Percentiles rank a stretch among this genome's conserved stretches.
Conservation (phyloP, 1,140 invertebrate species). For the Spodoptera litura region DNA sequence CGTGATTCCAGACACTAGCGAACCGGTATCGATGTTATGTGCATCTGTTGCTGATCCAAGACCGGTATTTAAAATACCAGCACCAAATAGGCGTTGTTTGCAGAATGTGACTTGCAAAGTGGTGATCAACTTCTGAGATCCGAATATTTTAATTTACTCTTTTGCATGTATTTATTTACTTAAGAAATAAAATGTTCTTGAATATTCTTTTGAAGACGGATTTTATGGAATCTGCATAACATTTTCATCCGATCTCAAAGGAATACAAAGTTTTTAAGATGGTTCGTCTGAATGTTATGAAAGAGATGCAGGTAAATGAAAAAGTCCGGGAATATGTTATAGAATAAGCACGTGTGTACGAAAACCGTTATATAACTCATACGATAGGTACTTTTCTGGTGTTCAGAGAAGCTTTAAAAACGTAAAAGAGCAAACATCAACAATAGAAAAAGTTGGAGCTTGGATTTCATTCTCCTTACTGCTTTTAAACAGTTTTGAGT, state of each 20-base stretch:
- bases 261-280: neutral
- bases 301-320: neutral
- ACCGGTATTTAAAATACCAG: slow-evolving; percentile 40
- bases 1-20: slow-evolving; percentile 29
- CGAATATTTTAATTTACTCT: neutral
- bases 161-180: too few relatives aligned
- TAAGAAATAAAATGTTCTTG: too few relatives aligned
- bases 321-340: too few relatives aligned
- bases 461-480: neutral
- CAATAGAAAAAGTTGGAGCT: neutral
- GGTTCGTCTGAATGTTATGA: neutral
- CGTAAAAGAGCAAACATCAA: slow-evolving; percentile 2
- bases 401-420: slow-evolving; percentile 17
- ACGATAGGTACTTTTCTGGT: neutral
- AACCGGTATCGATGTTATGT: slow-evolving; percentile 41
- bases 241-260: too few relatives aligned
- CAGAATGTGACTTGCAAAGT: slow-evolving; percentile 27
- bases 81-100: slow-evolving; percentile 10
- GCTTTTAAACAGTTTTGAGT: slow-evolving; percentile 7
- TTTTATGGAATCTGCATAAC: too few relatives aligned
- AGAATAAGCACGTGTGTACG: neutral
- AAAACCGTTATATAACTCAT: neutral
- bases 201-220: too few relatives aligned
- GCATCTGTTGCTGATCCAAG: slow-evolving; percentile 25
- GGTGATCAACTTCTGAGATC: neutral